Percentiles rank a stretch among this genome's conserved stretches.
phyloP scores from a whole-genome alignment of 2,888 invertebrate species.

The Drosophila macrospina region DNA sequence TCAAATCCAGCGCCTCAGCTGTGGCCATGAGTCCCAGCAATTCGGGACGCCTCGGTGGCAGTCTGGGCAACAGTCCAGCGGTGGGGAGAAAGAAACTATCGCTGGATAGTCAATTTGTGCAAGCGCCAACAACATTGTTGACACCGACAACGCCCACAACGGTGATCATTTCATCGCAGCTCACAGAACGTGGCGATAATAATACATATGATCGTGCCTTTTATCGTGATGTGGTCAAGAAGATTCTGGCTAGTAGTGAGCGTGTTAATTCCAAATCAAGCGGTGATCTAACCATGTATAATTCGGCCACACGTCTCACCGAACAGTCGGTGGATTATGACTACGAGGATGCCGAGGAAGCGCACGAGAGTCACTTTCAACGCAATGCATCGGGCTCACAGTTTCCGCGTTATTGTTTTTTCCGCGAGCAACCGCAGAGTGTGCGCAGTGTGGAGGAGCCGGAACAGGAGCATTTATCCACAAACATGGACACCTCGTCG shows the following conservation, averaged over 20 bases:
- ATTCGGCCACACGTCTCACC: conserved; percentile 72
- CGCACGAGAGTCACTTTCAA: conserved; percentile 73
- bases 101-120: conserved; percentile 80
- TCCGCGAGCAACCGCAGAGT: conserved; percentile 69
- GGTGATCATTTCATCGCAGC: conserved; percentile 11
- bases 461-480: conserved; percentile 72
- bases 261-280: conserved; percentile 85
- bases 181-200: conserved; percentile 71
- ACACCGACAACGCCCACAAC: conserved; percentile 9
- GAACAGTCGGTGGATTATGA: conserved; percentile 36
- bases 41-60: conserved; percentile 59
- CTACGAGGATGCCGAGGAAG: conserved; percentile 36
- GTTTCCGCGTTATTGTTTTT: conserved; percentile 84
- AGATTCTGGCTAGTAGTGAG: conserved; percentile 82
- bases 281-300: conserved; percentile 84
- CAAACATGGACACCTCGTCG: conserved; percentile 15
- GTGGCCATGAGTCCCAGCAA: background rate
- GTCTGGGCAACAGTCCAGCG: conserved; percentile 81
- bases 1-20: conserved; percentile 1
- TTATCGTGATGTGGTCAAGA: conserved; percentile 79
- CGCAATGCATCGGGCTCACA: conserved; percentile 85
- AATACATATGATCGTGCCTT: conserved; percentile 85
- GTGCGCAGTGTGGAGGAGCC: conserved; percentile 13
- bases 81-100: conserved; percentile 84
- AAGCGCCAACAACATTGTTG: background rate